These are phyloP conservation scores for Oxyura jamaicensis DNA, from an alignment of 2,113 vertebrate species.

Conservation along the genomic window DNA sequence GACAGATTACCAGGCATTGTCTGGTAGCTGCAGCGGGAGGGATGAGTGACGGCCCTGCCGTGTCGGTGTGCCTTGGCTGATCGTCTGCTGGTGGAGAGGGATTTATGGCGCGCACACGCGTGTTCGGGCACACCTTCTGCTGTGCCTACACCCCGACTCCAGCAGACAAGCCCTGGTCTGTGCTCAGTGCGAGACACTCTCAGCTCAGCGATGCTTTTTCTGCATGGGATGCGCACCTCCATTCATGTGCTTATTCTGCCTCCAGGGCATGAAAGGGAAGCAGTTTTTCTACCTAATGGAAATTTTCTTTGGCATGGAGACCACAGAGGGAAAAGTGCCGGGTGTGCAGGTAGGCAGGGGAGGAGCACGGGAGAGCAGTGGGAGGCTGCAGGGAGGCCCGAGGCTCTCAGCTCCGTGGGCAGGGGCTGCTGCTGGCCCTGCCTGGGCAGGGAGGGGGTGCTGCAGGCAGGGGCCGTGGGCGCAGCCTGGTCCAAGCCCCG, in stretches of 20 bases:
- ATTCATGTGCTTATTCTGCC: background rate
- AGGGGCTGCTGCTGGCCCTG: too few relatives aligned
- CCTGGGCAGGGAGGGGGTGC: too few relatives aligned
- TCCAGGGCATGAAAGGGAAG: background rate
- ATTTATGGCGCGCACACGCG: background rate
- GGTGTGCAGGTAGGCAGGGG: background rate
- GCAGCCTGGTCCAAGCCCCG: accelerated
- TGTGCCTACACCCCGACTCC: accelerated
- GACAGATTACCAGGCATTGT: background rate
- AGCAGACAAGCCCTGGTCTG: background rate
- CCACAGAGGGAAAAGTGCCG: background rate
- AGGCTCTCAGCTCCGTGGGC: background rate
- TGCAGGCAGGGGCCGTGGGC: accelerated
- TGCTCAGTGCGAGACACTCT: background rate
- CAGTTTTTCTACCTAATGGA: background rate
- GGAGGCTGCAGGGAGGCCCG: background rate
- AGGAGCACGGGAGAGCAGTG: background rate
- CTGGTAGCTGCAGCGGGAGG: background rate
- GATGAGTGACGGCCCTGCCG: background rate
- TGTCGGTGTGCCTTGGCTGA: accelerated
- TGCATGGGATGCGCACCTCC: background rate
- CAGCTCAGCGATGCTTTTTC: background rate
- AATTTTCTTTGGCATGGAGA: background rate
- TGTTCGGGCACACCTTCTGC: background rate
- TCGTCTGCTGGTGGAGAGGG: background rate